Conservation (phyloP, 2,113 vertebrate species). For the Rhombomys opimus region DNA sequence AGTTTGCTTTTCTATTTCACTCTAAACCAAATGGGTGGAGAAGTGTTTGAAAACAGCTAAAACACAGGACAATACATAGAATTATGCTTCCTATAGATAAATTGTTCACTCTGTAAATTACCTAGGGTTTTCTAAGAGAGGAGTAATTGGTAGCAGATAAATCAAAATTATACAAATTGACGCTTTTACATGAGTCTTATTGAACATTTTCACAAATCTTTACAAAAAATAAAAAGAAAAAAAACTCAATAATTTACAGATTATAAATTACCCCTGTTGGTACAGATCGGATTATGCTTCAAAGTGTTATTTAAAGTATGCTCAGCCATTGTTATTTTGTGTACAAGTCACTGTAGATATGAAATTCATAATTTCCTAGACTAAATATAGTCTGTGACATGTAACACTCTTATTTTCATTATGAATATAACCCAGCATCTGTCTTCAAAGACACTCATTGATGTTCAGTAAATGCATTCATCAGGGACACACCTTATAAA, state of each 20-base stretch:
- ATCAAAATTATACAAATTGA: constrained; percentile 43
- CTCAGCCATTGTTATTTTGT: constrained; percentile 44
- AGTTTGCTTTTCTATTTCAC: background rate
- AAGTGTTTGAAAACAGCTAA: background rate
- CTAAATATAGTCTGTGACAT: background rate
- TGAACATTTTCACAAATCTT: constrained; percentile 45
- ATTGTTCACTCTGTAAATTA: background rate
- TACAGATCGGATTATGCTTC: constrained; percentile 51
- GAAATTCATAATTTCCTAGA: constrained; percentile 30
- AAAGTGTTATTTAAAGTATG: constrained; percentile 51
- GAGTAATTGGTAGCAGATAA: constrained; percentile 20
- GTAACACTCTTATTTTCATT: background rate
- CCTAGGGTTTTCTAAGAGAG: constrained; percentile 28
- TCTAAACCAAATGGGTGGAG: background rate
- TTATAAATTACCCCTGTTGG: constrained; percentile 38
- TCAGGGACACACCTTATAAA: background rate
- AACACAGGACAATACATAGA: background rate
- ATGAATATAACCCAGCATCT: background rate
- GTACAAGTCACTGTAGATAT: background rate
- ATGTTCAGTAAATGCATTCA: background rate
- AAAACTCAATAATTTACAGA: background rate
- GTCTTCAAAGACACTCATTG: background rate
- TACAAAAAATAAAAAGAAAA: constrained; percentile 4
- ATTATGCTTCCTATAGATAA: background rate
- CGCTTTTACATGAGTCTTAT: constrained; percentile 45